Base-by-base conservation (phyloP, 2,797 vertebrate species). In the Onychomys torridus region DNA sequence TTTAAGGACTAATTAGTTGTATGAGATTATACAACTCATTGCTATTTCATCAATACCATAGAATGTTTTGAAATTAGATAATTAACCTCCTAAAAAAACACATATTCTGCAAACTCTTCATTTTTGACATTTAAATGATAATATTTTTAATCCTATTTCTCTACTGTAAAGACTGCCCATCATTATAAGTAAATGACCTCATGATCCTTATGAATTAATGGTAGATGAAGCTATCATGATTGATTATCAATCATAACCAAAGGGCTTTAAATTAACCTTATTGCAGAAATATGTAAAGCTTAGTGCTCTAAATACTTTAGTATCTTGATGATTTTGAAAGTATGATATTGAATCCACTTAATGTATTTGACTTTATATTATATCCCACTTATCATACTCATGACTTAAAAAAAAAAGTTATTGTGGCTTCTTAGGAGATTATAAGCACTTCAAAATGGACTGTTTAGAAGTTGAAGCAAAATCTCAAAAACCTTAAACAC, bases 221-320 rank as follows among this genome's bases (percentile, higher is more conserved):
- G 55, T 46, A 84, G 87, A 57, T 49, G n/a, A 91, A 3, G 21
- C 5, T 52, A 16, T n/a, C 65, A 79, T 9, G 0, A 37, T 67
- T 85, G 34, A 2, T 49, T 27, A 73, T 77, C 77, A 83, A 27
- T 79, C 40, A 77, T 75, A 92, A 52, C 25, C 67, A 52, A 86
- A 52, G 19, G 76, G 32, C 55, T 81, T 78, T 6, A 83, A 63
- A 85, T 90, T 87, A 65, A 34, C 6, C 27, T 90, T 69, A 95
- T 89, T 92, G 8, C 0, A 93, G 43, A 93, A 93, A 91, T 73
- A 75, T 0, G 8, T 63, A 82, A 93, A 71, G 5, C 16, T 90
- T 84, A 84, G 5, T 69, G 2, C 12, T 85, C 7, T 88, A 61
- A 95, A 59, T 86, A 73, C 73, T 90, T 94, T 91, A 83, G 49